A percentile compares a stretch with the other conserved stretches of the same genome.
Evolutionary conservation across 2,888 invertebrate species (phyloP).

Genomic region (Cheilosia impressa): DNA sequence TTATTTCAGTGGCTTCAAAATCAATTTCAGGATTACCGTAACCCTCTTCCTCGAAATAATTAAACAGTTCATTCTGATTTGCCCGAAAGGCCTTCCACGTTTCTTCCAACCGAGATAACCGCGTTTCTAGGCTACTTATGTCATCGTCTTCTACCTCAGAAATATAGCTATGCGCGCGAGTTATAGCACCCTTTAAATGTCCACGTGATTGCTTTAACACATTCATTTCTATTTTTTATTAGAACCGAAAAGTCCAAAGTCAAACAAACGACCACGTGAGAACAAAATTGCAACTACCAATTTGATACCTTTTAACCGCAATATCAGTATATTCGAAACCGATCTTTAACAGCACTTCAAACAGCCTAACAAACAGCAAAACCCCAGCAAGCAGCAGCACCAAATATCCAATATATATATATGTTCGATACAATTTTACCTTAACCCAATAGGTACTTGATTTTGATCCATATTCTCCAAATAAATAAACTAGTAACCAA

Average conservation of each 20-base stretch:
- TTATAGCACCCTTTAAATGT: constrained; percentile 19
- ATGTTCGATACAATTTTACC: too few species aligned
- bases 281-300: background rate
- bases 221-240: background rate
- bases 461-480: too few species aligned
- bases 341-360: too few species aligned
- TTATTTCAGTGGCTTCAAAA: constrained; percentile 7
- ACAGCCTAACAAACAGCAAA: too few species aligned
- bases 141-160: background rate
- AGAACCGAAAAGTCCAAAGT: too few species aligned
- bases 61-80: constrained; percentile 7
- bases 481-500: too few species aligned
- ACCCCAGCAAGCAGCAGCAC: too few species aligned
- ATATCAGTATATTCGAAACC: too few species aligned
- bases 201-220: constrained; percentile 6
- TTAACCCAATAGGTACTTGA: too few species aligned
- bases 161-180: background rate
- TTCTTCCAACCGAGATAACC: constrained; percentile 12
- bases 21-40: constrained; percentile 21
- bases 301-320: too few species aligned
- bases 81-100: background rate
- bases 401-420: too few species aligned
- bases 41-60: constrained; percentile 10
- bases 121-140: background rate
- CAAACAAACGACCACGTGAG: background rate